A percentile compares a stretch with the other conserved stretches of the same genome.
These are phyloP conservation scores for Echeneis naucrates DNA, from an alignment of 2,797 vertebrate species.

Conservation along the genomic window DNA sequence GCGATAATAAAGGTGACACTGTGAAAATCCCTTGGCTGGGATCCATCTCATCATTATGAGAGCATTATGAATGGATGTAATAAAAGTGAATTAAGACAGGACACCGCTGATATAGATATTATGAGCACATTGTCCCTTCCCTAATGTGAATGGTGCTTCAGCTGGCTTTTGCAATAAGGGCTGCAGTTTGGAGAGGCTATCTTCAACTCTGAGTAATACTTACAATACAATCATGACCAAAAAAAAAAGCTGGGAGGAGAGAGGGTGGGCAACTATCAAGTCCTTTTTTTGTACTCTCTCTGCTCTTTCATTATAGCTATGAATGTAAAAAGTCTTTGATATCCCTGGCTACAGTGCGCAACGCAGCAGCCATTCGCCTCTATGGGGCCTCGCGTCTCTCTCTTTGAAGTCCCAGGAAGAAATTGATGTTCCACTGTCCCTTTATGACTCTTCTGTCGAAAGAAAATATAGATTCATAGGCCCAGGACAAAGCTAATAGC, in stretches of 20 bases:
- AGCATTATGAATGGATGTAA: constrained; percentile 82
- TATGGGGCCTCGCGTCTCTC: constrained; percentile 59
- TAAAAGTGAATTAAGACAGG: constrained; percentile 83
- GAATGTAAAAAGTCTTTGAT: constrained; percentile 79
- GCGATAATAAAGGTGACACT: constrained; percentile 83
- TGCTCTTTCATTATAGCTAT: constrained; percentile 81
- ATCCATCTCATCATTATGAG: constrained; percentile 84
- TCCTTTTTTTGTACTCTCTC: constrained; percentile 74
- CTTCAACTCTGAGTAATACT: constrained; percentile 74
- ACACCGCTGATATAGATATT: constrained; percentile 80
- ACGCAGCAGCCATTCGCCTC: constrained; percentile 66
- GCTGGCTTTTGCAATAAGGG: constrained; percentile 67
- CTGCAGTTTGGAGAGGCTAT: constrained; percentile 68
- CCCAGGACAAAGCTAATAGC: constrained; percentile 74
- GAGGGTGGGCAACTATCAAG: constrained; percentile 69
- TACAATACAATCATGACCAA: constrained; percentile 72
- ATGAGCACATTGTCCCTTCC: constrained; percentile 79
- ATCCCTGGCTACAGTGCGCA: constrained; percentile 65
- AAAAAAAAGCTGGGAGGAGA: constrained; percentile 77
- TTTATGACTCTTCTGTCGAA: constrained; percentile 77
- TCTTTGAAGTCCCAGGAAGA: constrained; percentile 80
- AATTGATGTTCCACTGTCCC: constrained; percentile 79
- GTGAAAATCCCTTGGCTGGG: constrained; percentile 78
- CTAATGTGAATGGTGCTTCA: constrained; percentile 72
- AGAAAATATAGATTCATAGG: constrained; percentile 79